These are phyloP conservation scores for Tromatobia lineatoria DNA, from an alignment of 2,888 invertebrate genomes.

Conservation along the genomic window DNA sequence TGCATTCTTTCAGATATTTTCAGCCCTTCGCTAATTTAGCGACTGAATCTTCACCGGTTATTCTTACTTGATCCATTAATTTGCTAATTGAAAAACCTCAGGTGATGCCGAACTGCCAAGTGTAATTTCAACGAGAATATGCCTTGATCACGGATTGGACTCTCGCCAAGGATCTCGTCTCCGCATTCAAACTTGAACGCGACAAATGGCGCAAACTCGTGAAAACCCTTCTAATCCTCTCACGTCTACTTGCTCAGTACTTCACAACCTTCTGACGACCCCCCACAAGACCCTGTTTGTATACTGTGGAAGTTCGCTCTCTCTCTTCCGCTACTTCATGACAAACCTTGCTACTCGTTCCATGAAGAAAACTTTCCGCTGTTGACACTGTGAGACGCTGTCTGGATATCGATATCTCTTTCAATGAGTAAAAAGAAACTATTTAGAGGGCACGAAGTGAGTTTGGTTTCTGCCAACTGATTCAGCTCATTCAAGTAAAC, in stretches of 20 bases:
- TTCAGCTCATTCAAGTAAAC: background rate
- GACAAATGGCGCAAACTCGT: background rate
- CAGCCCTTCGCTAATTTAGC: background rate
- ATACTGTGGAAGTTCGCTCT: constrained; percentile 57
- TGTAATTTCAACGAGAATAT: constrained; percentile 33
- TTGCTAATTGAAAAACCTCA: background rate
- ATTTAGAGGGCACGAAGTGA: background rate
- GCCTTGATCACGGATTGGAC: constrained; percentile 66
- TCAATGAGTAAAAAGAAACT: background rate
- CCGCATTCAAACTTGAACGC: background rate
- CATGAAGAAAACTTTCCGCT: constrained; percentile 6
- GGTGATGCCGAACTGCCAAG: background rate
- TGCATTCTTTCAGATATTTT: background rate
- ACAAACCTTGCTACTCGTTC: constrained; percentile 21
- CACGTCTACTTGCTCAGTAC: background rate
- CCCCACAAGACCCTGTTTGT: constrained; percentile 49
- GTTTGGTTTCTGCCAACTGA: background rate
- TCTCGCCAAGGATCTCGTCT: constrained; percentile 57
- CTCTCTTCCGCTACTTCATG: constrained; percentile 45
- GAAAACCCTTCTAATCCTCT: constrained; percentile 3
- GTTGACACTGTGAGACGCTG: background rate
- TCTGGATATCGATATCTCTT: background rate
- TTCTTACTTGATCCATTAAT: background rate
- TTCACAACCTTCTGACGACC: constrained; percentile 38
- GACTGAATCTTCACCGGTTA: background rate